Base-by-base conservation (phyloP, 2,113 vertebrate genomes). In the Syngnathoides biaculeatus region DNA sequence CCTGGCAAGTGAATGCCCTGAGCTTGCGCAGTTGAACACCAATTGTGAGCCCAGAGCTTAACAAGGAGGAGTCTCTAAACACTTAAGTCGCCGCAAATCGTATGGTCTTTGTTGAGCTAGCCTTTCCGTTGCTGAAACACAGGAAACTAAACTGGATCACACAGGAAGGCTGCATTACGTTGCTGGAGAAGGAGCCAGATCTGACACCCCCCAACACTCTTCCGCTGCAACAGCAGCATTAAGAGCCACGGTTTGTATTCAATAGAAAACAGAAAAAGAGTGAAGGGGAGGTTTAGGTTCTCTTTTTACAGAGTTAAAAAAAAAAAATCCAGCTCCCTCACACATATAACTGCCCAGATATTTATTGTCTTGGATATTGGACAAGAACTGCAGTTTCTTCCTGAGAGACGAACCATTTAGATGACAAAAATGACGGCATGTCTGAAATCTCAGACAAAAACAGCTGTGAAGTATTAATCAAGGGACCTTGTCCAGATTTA, bases 111-210 rank as follows among this genome's bases (percentile, higher is more conserved):
- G 77, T 73, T 64, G 80, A 86, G 40, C 67, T 30, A 27, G 78
- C 69, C 64, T 63, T 86, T 84, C 69, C 80, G 79, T 59, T 83
- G 45, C 69, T 79, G 53, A 61, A 83, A 77, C 82, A 80, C 80
- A 86, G 87, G 87, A 90, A 82, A 76, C 74, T 61, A 59, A 39
- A 52, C 56, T 53, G 43, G 63, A 82, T 75, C 80, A 68, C 63
- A 75, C 79, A 86, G 79, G 84, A 90, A 87, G 84, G 59, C 68
- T 65, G 72, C 3, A 70, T 79, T 60, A 45, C 22, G n/a, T 67
- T 56, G 79, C 40, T 39, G 75, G 71, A 68, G 75, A 77, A 71
- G 5, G 22, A 69, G 75, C 55, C 69, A 79, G 19, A 68, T 71
- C 62, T 59, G 39, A 24, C n/a, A 20, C 39, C 48, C 48, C 1